These are phyloP conservation scores for Anas platyrhynchos DNA, from an alignment of 2,113 vertebrate species.

Conservation along the genomic window DNA sequence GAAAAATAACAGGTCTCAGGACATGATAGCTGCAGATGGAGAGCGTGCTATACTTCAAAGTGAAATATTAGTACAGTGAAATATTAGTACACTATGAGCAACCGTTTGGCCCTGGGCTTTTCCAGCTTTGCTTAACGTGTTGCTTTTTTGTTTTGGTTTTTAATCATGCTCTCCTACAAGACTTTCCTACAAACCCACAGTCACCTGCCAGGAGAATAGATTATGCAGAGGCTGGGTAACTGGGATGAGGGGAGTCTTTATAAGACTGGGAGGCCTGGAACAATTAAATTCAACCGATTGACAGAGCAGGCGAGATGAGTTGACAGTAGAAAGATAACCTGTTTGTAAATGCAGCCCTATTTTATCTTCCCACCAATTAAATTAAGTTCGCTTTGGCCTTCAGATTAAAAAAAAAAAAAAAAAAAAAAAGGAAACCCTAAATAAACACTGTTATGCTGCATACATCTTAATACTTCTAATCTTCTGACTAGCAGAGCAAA, in stretches of 20 bases:
- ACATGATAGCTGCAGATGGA: not conserved
- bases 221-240: slow-evolving; percentile 23
- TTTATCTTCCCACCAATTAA: slow-evolving; percentile 75
- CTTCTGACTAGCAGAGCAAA: slow-evolving; percentile 84
- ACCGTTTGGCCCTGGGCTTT: slow-evolving; percentile 12
- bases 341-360: slow-evolving; percentile 67
- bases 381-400: slow-evolving; percentile 76
- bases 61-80: not conserved
- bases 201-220: slow-evolving; percentile 48
- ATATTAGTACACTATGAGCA: not conserved
- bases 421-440: not conserved
- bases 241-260: slow-evolving; percentile 58
- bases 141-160: not conserved
- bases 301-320: slow-evolving; percentile 53
- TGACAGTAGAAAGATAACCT: slow-evolving; percentile 71
- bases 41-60: not conserved
- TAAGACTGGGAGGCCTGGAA: slow-evolving; percentile 69
- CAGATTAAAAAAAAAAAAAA: slow-evolving; percentile 34
- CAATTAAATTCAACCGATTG: slow-evolving; percentile 72
- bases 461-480: slow-evolving; percentile 83
- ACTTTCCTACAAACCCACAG: slow-evolving; percentile 21
- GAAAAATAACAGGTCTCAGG: not conserved
- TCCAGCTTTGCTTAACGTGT: slow-evolving; percentile 31
- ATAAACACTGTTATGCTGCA: slow-evolving; percentile 75
- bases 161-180: slow-evolving; percentile 33